These are phyloP conservation scores for Puntigrus tetrazona DNA, from an alignment of 2,113 vertebrate genomes.

Conservation along the genomic window DNA sequence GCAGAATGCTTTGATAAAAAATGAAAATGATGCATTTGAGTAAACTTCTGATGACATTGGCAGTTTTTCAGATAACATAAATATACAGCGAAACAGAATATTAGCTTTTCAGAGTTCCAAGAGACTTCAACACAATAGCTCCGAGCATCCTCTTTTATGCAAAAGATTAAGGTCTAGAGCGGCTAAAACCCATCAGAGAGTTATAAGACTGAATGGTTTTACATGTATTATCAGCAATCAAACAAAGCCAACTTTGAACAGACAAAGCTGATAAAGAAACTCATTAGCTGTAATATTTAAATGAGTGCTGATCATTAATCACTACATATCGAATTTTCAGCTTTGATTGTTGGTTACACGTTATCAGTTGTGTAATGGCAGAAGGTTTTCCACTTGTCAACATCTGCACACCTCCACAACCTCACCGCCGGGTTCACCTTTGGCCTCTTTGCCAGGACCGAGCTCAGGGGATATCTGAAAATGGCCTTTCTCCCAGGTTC, in stretches of 20 bases:
- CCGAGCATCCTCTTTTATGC: conserved; percentile 4
- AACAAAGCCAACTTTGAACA: background rate
- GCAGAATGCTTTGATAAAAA: background rate
- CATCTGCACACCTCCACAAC: background rate
- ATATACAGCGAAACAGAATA: background rate
- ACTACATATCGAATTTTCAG: background rate
- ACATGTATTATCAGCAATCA: conserved; percentile 17
- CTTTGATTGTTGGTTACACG: background rate
- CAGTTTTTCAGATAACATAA: background rate
- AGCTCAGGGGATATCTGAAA: conserved; percentile 46
- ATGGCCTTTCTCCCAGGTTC: conserved; percentile 61
- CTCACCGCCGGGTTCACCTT: conserved; percentile 23
- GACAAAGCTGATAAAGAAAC: conserved; percentile 1
- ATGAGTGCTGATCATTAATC: background rate
- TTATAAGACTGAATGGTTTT: background rate
- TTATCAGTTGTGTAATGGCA: background rate
- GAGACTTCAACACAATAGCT: conserved; percentile 25
- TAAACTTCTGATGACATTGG: background rate
- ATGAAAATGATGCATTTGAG: background rate
- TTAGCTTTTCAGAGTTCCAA: conserved; percentile 2
- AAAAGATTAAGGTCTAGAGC: conserved; percentile 1
- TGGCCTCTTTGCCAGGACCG: conserved; percentile 27
- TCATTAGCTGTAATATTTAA: background rate
- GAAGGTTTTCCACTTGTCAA: background rate
- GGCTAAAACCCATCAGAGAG: conserved; percentile 1